Percentiles rank a stretch among this genome's conserved stretches.
These are phyloP conservation scores for Strigamia maritima DNA, from an alignment of 2,888 invertebrate genomes.

Conservation along the genomic window DNA sequence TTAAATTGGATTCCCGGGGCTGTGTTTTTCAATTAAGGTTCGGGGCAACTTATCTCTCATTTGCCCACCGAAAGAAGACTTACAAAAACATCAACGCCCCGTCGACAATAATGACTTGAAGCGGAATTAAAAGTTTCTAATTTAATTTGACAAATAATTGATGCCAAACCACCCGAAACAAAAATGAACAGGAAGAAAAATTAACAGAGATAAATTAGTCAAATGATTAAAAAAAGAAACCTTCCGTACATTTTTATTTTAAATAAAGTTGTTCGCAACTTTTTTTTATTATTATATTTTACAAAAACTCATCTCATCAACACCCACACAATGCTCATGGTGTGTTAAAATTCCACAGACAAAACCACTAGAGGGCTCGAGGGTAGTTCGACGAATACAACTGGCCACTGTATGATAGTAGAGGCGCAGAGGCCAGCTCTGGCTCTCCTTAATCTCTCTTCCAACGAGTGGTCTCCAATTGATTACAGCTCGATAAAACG, in stretches of 20 bases:
- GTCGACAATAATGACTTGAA: slow-evolving; percentile 26
- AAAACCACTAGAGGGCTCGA: not conserved
- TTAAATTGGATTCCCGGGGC: slow-evolving; percentile 32
- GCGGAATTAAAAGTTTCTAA: slow-evolving; percentile 35
- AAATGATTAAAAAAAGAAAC: not conserved
- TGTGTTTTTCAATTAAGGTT: slow-evolving; percentile 38
- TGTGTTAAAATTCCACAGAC: not conserved
- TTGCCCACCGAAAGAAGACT: slow-evolving; percentile 25
- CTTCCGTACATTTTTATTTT: too few relatives aligned
- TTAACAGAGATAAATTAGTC: not conserved
- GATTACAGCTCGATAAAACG: not conserved
- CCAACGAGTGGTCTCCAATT: not conserved
- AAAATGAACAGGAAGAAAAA: not conserved
- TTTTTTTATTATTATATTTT: too few relatives aligned
- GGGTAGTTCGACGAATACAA: not conserved
- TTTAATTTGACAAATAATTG: slow-evolving; percentile 36
- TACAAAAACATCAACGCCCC: slow-evolving; percentile 34
- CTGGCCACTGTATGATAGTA: not conserved
- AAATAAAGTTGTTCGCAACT: too few relatives aligned
- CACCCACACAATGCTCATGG: not conserved
- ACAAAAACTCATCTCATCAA: not conserved
- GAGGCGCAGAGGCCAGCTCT: not conserved
- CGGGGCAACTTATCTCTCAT: slow-evolving; percentile 36
- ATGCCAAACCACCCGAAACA: slow-evolving; percentile 1
- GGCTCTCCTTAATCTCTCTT: not conserved